Evolutionary conservation across 2,888 invertebrate species (phyloP), one percentile per base, ranked within the genome.

Genomic region (Adelphocoris suturalis): DNA sequence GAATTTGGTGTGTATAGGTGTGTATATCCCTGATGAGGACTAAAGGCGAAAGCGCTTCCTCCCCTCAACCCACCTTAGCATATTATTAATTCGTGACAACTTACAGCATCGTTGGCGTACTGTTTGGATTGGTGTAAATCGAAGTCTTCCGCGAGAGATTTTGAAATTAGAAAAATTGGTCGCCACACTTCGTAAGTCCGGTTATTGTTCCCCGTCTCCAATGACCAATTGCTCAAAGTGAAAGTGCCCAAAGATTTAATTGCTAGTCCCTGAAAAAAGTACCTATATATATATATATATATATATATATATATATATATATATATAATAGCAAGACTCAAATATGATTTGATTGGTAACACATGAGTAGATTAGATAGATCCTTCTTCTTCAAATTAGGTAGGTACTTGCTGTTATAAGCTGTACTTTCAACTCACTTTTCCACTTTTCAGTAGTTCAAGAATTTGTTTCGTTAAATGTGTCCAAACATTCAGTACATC

Each of bases 81-180:
- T n/a, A 37, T 37, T 37, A 37, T 37, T 37, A 4, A 37, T 37
- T 37, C 2, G 37, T 2, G 7, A 37, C 2, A 37, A 37, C 78
- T 88, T 90, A 90, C 90, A 27, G 81, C 87, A 46, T 91, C 90
- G 52, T 82, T 89, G 4, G 84, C 75, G 84, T 91, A 91, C 28
- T 91, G 84, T 85, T 91, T 91, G 16, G 85, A 46, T 55, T 91
- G 91, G 28, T 91, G 90, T 11, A 91, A 85, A 82, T 91, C 88
- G 55, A 84, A 91, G 28, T 91, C 88, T 14, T 91, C 91, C 12
- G 16, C 14, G 2, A 91, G 52, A 28, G 61, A 4, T 85, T 76
- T 91, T 4, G 91, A 91, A 12, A 91, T 47, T n/a, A 89, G 23
- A 47, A 91, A 91, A 13, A 78, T 75, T 11, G 91, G 91, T 46